These are phyloP conservation scores for Hypanus sabinus DNA, from an alignment of 2,113 vertebrate genomes.

Conservation along the genomic window DNA sequence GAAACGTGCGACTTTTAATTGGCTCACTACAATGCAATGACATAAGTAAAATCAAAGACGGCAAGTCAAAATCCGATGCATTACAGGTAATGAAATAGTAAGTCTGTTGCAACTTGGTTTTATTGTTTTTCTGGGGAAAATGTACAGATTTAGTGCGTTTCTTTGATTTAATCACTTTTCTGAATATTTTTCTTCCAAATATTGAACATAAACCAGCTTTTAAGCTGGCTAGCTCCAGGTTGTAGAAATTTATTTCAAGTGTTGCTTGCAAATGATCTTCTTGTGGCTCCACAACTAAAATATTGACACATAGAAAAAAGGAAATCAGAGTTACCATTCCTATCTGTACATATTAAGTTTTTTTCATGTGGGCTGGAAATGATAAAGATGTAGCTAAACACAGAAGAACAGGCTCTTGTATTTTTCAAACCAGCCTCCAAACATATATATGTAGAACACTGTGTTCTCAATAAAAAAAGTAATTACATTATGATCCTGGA, in stretches of 20 bases:
- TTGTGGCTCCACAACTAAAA: neutral
- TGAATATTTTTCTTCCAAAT: neutral
- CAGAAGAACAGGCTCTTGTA: neutral
- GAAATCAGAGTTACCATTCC: neutral
- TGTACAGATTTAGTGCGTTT: neutral
- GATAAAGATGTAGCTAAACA: neutral
- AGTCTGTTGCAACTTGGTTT: conserved; percentile 7
- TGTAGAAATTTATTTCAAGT: neutral
- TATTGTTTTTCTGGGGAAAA: neutral
- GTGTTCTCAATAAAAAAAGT: neutral
- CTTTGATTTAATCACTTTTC: neutral
- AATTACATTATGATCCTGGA: neutral
- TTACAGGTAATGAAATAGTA: neutral
- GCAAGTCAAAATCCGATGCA: neutral
- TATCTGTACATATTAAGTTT: neutral
- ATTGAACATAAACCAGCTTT: neutral
- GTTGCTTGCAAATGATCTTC: neutral
- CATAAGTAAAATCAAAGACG: neutral
- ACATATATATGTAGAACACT: neutral
- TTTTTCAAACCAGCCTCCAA: too few relatives aligned
- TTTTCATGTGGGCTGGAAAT: neutral
- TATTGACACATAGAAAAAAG: neutral
- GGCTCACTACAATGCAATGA: neutral
- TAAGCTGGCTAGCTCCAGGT: neutral
- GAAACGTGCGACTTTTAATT: neutral